Base-by-base conservation (phyloP, 2,888 invertebrate genomes). In the Limnephilus auricula region DNA sequence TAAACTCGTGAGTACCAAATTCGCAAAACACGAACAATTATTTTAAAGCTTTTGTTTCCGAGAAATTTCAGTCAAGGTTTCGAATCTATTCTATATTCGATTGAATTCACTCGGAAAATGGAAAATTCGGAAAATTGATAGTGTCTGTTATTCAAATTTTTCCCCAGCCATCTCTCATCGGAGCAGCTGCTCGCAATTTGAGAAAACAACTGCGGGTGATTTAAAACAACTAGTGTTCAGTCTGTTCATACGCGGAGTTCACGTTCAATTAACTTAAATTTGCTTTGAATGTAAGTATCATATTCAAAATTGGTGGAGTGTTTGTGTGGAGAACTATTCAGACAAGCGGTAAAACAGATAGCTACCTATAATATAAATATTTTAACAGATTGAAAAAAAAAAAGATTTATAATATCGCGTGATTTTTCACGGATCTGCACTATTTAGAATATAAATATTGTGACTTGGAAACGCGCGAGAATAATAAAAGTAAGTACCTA, bases 111-210 rank as follows among this genome's bases (percentile, higher is more conserved):
- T 65, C 50, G 50, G 50, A 65, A 65, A 65, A 65, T 65, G 18
- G 50, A 50, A 50, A 50, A 18, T 50, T 50, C 50, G 50, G 18
- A 65, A 65, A 65, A 65, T 65, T 65, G 50, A 65, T 65, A 65
- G 18, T 50, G 13, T 65, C 50, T 65, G 50, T 65, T 65, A 65
- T 65, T 65, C 50, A 65, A 65, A 65, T 65, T 65, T 65, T 65
- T 82, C 80, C 82, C 18, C 82, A 34, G 9, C 82, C 82, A 30
- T 82, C 82, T 82, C 82, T 82, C 82, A 32, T 31, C 18, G 82
- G 34, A 82, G 32, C 82, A 82, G 82, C 31, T 82, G 82, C 34
- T 82, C 4, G 82, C 82, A 34, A 34, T 82, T 30, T 82, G 25
- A 34, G 82, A 18, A 32, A 31, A 32, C 32, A 32, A 82, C 82